phyloP scores from a whole-genome alignment of 2,797 vertebrate genomes.

The Valencia hispanica region DNA sequence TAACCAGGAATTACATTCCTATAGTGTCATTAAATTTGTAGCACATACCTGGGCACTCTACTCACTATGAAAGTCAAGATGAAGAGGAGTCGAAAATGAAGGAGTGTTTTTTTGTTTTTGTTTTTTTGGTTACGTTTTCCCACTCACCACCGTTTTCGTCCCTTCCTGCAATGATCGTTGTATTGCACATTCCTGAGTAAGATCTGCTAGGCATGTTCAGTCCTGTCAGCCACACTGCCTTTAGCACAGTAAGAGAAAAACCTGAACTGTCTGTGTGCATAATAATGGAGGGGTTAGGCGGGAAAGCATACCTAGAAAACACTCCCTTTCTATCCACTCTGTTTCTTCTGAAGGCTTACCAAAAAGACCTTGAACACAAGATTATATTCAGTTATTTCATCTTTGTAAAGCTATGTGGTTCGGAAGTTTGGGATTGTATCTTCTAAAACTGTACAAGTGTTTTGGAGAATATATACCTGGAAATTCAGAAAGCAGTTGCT shows the following conservation, averaged over 20 bases:
- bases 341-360: background rate
- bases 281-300: background rate
- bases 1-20: background rate
- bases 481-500: background rate
- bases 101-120: background rate
- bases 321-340: background rate
- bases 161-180: background rate
- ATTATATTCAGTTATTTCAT: background rate
- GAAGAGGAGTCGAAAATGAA: background rate
- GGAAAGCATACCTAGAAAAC: background rate
- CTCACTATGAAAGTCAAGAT: background rate
- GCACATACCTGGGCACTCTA: background rate
- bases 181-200: constrained; percentile 53
- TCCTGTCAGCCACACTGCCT: constrained; percentile 12
- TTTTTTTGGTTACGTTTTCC: background rate
- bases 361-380: background rate
- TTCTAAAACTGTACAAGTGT: background rate
- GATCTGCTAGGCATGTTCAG: constrained; percentile 38
- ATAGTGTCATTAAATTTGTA: background rate
- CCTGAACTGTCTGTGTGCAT: background rate
- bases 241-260: constrained; percentile 17
- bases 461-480: background rate
- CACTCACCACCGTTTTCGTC: background rate
- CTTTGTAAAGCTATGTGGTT: background rate
- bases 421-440: background rate